Base-by-base conservation (phyloP, 2,113 vertebrate genomes). In the Microcebus ravelobensis region DNA sequence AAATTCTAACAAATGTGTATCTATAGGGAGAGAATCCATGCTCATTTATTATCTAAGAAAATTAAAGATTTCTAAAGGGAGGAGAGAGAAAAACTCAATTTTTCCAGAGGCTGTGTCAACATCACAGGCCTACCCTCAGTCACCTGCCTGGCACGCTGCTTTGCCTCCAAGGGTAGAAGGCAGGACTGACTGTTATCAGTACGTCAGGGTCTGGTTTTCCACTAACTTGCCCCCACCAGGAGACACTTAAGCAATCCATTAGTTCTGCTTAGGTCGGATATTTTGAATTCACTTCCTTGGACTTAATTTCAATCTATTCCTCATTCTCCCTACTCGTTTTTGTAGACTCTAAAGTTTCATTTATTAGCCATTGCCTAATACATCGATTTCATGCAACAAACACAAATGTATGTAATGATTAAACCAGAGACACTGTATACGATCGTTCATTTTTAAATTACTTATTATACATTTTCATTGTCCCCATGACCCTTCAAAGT, bases 341-440 rank as follows among this genome's bases (percentile, higher is more conserved):
- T 34, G 83, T 20, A 34, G 36, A 20, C 36, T 63, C 45, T 63
- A 23, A 31, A 57, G 76, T 96, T 92, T 57, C 83, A 88, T 59
- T 70, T 68, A 50, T 39, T 91, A 17, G 42, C 52, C 57, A 25
- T 81, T 57, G 59, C 17, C 4, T 17, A 39, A 45, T 20, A 12
- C 5, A 61, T 15, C 1, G 3, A 57, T 73, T 95, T 88, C 57
- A 80, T 31, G 45, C 5, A 81, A 29, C 14, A 57, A 31, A 8
- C 17, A 67, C 27, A 76, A 85, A 82, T 52, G 17, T 20, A 6
- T 8, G 14, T 61, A 20, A 48, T 23, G 20, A 67, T 82, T 27
- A 77, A 90, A 63, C 7, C 57, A 83, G 36, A 87, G 55, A 36
- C 23, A 29, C 3, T 76, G 27, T 71, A 39, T 25, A 21, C 6